These are phyloP conservation scores for Acrossocheilus wenchowensis DNA, from an alignment of 2,797 vertebrate genomes.

Conservation along the genomic window DNA sequence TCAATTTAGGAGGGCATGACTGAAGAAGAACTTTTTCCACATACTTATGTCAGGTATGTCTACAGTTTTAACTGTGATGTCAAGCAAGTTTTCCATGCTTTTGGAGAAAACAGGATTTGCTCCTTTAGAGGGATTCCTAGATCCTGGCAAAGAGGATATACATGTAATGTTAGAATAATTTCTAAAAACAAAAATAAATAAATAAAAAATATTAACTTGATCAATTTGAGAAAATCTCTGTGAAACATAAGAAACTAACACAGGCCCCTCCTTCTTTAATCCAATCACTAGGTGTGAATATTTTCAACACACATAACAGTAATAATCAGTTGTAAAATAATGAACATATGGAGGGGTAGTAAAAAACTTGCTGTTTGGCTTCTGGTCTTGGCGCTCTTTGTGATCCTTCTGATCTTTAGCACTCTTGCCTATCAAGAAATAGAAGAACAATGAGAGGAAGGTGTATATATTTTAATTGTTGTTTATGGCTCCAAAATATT, in stretches of 20 bases:
- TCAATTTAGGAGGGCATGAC: neutral
- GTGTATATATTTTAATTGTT: neutral
- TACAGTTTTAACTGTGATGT: constrained; percentile 13
- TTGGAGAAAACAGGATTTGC: constrained; percentile 1
- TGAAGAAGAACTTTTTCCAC: constrained; percentile 4
- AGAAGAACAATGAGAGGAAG: neutral
- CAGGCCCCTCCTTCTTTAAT: neutral
- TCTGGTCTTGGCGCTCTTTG: constrained; percentile 23
- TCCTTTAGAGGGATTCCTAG: constrained; percentile 28
- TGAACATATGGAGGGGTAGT: neutral
- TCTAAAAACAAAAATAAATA: neutral
- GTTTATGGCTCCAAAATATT: neutral
- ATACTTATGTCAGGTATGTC: constrained; percentile 34
- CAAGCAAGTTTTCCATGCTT: constrained; percentile 59
- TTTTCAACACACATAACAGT: neutral
- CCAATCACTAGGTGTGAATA: neutral
- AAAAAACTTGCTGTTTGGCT: constrained; percentile 49
- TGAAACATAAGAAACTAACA: neutral
- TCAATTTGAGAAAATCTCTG: neutral
- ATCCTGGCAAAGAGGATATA: constrained; percentile 32
- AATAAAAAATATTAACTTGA: neutral
- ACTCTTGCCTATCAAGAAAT: constrained; percentile 9
- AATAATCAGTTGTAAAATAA: neutral
- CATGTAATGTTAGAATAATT: constrained; percentile 3
- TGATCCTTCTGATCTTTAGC: neutral